These are phyloP conservation scores for Lordiphosa stackelbergi DNA, from an alignment of 1,140 invertebrate species.

Conservation along the genomic window DNA sequence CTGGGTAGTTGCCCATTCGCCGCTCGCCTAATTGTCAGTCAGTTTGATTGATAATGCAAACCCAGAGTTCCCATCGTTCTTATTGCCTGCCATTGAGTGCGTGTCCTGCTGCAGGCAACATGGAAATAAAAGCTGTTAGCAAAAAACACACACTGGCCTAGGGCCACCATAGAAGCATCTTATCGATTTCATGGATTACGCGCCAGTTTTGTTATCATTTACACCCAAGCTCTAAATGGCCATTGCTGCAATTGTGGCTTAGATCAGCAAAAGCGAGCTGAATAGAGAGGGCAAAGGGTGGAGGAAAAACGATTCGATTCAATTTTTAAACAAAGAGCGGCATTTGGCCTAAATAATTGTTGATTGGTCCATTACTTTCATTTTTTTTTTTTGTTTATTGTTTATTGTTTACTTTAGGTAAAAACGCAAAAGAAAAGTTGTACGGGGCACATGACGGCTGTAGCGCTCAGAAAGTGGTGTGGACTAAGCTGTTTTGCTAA, in stretches of 20 bases:
- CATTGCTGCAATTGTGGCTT: conserved; percentile 20
- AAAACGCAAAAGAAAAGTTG: too few relatives aligned
- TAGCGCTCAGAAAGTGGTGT: too few relatives aligned
- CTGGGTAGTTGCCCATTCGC: conserved; percentile 46
- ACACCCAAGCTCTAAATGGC: conserved; percentile 33
- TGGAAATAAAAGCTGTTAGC: conserved; percentile 39
- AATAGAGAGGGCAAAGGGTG: conserved; percentile 4
- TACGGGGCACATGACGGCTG: too few relatives aligned
- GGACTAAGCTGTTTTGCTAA: too few relatives aligned
- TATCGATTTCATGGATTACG: conserved; percentile 57
- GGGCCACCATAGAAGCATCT: conserved; percentile 24
- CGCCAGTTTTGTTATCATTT: conserved; percentile 45
- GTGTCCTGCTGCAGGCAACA: conserved; percentile 29
- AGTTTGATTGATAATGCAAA: conserved; percentile 73
- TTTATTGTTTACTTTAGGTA: too few relatives aligned
- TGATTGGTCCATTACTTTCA: too few relatives aligned
- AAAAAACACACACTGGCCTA: conserved; percentile 7
- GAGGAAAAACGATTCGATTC: conserved; percentile 5
- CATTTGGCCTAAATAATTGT: too few relatives aligned
- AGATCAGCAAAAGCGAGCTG: conserved; percentile 7
- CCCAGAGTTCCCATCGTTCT: conserved; percentile 46
- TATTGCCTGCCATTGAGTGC: conserved; percentile 51
- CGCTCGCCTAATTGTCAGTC: conserved; percentile 57
- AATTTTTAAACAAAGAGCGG: neutral
- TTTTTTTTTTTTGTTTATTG: too few relatives aligned